These are phyloP conservation scores for Drosophila kurseongensis DNA, from an alignment of 1,140 invertebrate genomes.

Conservation along the genomic window DNA sequence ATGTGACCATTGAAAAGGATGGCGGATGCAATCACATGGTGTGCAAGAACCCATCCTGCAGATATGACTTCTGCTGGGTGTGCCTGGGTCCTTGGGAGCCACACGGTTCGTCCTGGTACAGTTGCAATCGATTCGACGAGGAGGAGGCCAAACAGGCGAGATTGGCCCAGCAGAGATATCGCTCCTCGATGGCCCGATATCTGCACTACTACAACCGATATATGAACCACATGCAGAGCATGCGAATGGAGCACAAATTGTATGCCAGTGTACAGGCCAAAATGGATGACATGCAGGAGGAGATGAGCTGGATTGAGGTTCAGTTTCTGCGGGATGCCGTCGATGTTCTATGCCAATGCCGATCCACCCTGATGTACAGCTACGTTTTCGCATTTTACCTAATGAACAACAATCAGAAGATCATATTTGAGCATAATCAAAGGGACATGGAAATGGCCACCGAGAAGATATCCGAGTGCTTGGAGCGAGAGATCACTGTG, in stretches of 20 bases:
- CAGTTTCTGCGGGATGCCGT: constrained; percentile 99
- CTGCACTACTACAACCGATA: constrained; percentile 99
- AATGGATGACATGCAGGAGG: constrained; percentile 99
- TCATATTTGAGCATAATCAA: constrained; percentile 99
- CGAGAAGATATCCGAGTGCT: constrained; percentile 98
- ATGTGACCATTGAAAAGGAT: constrained; percentile 99
- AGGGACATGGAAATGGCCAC: constrained; percentile 98
- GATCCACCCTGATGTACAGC: constrained; percentile 99
- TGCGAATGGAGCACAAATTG: constrained; percentile 98
- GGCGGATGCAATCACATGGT: constrained; percentile 99
- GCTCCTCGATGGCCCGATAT: constrained; percentile 91
- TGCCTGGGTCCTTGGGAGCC: constrained; percentile 99
- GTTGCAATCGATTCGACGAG: constrained; percentile 99
- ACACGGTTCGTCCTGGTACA: constrained; percentile 99
- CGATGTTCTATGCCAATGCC: constrained; percentile 97
- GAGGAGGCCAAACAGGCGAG: constrained; percentile 97
- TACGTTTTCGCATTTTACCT: constrained; percentile 99
- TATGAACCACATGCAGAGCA: constrained; percentile 99
- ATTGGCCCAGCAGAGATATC: constrained; percentile 97
- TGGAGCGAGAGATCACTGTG: constrained; percentile 98
- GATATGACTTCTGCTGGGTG: constrained; percentile 99
- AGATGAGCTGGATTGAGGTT: constrained; percentile 99
- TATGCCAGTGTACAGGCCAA: constrained; percentile 97
- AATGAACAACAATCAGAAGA: constrained; percentile 98
- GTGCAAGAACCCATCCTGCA: constrained; percentile 99